Percentiles rank a stretch among this genome's conserved stretches.
phyloP scores from a whole-genome alignment of 2,888 invertebrate genomes.

The Cremastinae sp. region DNA sequence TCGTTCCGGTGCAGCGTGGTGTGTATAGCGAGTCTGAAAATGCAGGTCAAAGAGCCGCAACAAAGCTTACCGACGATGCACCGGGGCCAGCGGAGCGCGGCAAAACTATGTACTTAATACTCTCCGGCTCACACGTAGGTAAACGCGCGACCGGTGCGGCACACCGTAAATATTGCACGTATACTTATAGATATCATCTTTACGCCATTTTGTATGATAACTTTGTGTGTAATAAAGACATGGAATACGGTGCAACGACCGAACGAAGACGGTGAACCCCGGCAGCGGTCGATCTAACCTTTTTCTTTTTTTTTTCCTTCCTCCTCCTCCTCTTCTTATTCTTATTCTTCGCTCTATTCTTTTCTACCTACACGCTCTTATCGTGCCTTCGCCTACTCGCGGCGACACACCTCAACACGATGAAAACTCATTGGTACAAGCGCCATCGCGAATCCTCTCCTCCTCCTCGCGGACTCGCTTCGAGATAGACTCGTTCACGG shows the following conservation, averaged over 20 bases:
- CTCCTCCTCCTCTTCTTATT: too few relatives aligned
- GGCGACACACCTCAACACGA: neutral
- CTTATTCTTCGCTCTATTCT: slow-evolving; percentile 33
- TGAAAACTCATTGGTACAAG: slow-evolving; percentile 20
- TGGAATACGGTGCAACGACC: slow-evolving; percentile 56
- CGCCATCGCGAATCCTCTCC: slow-evolving; percentile 15
- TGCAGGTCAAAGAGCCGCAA: slow-evolving; percentile 56
- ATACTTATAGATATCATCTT: slow-evolving; percentile 18
- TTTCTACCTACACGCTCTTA: slow-evolving; percentile 14
- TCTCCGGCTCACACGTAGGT: neutral
- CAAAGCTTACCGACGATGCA: slow-evolving; percentile 44
- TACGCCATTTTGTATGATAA: slow-evolving; percentile 9
- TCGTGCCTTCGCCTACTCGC: neutral
- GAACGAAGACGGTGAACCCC: slow-evolving; percentile 45
- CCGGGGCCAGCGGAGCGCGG: slow-evolving; percentile 42
- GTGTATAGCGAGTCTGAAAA: slow-evolving; percentile 38
- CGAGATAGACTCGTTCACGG: too few relatives aligned
- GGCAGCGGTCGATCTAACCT: slow-evolving; percentile 31
- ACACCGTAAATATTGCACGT: slow-evolving; percentile 1
- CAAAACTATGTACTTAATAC: slow-evolving; percentile 23
- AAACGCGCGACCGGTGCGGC: slow-evolving; percentile 8
- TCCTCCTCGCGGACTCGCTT: neutral
- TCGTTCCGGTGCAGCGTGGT: slow-evolving; percentile 10
- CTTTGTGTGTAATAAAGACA: slow-evolving; percentile 27
- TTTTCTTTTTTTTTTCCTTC: too few relatives aligned